Evolutionary conservation across 1,140 invertebrate genomes (phyloP), one percentile per base, ranked within the genome.

Genomic region (Zaprionus lachaisei): DNA sequence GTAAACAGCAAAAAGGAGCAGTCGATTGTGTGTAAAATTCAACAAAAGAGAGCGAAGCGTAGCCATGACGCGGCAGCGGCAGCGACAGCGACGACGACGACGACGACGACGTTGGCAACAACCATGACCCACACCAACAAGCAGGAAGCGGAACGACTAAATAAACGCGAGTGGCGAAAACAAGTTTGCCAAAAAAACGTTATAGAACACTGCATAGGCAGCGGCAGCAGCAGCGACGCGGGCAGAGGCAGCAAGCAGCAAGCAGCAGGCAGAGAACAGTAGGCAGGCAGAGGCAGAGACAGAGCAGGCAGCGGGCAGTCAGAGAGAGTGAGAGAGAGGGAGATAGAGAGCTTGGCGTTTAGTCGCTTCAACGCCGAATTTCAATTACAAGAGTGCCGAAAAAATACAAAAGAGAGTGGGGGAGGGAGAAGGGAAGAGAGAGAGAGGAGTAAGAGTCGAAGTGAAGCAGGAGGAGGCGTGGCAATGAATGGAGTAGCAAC

Each of bases 51-150:
- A 74, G 58, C 51, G 49, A 60, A 60, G 56, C 69, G 72, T 80
- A 81, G 81, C 84, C 80, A 85, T 90, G 85, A 90, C 85, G 81
- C 81, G 70, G 41, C 47, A 24, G 20, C 47, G 47, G 11, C 44
- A 5, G 6, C 44, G 47, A 20, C 41, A 1, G 3, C 41, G 41
- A 44, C 15, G 0, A 34, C 41, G 41, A 44, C 47, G 47, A 20
- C 44, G 44, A 17, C 47, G 9, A 20, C 47, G 47, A 14, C 11
- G 47, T 24, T 6, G 47, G 47, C 70, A 72, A 66, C 80, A 91
- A 91, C 91, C 91, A 92, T 92, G 91, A 92, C 91, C 91, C 91
- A 92, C 91, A 92, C 91, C 91, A 92, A 92, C 84, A 89, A 91
- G 77, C 82, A 85, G 85, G 82, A 91, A 90, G 67, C 80, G 73